Percentiles rank a stretch among this genome's conserved stretches.
Evolutionary conservation across 2,797 vertebrate species (phyloP).

Genomic region (Presbytis comata): DNA sequence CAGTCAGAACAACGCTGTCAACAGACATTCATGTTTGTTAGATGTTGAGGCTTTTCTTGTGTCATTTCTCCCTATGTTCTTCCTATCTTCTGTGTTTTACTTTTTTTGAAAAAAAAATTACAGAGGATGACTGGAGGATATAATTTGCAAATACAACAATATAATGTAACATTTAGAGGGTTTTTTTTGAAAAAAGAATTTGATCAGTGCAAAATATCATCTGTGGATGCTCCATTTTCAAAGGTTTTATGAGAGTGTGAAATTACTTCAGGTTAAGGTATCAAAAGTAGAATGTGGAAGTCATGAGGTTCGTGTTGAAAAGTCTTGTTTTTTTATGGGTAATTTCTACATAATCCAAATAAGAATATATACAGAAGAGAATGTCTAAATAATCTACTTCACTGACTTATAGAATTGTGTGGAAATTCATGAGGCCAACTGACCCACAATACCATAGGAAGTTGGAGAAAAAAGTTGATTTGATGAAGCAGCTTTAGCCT

Average conservation of each 20-base stretch:
- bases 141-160: constrained; percentile 41
- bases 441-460: neutral
- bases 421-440: neutral
- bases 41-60: neutral
- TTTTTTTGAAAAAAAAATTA: constrained; percentile 39
- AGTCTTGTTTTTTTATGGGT: neutral
- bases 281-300: constrained; percentile 38
- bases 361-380: neutral
- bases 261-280: constrained; percentile 34
- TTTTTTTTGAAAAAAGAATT: constrained; percentile 15
- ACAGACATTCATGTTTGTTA: neutral
- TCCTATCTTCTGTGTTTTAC: neutral
- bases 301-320: neutral
- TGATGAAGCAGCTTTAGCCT: neutral
- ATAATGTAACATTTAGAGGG: neutral
- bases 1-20: neutral
- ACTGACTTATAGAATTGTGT: neutral
- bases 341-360: neutral
- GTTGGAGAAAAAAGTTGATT: neutral
- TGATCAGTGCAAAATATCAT: constrained; percentile 24
- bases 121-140: constrained; percentile 4
- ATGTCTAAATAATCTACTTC: neutral
- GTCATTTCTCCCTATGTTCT: neutral
- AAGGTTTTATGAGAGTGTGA: constrained; percentile 45
- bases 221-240: neutral